Evolutionary conservation across 2,113 vertebrate species (phyloP), one percentile per base, ranked within the genome.

Genomic region (Hippopotamus amphibius): DNA sequence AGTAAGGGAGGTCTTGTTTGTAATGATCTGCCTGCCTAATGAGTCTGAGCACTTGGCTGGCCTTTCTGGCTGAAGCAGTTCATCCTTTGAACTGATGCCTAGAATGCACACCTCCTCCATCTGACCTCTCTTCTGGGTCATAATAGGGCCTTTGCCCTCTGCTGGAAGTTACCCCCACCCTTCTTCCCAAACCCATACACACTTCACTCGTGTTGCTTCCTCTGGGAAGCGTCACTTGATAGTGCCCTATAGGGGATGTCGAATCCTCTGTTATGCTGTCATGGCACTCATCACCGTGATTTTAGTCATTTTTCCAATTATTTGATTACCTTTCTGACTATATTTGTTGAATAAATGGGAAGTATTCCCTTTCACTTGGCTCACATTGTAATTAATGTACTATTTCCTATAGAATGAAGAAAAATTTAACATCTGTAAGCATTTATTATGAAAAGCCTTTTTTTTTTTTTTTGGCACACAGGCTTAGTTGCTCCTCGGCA

Each of bases 11-110:
- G 84, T 59, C 95, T 80, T 80, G 63, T 97, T 92, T 96, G 16
- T 76, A 71, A 46, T 61, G 26, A 90, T 57, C 22, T 15, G 41
- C 46, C 68, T 37, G 21, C 59, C 80, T 94, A 63, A 37, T 30
- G 68, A 28, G 11, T 93, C 72, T 81, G 22, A 83, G 68, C 57
- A 5, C 46, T 84, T 92, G 94, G 59, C 59, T 50, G 17, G 46
- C 87, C 63, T 72, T 66, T 55, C 86, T 92, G 68, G 57, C 86
- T n/a, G 33, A 71, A 92, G 66, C 68, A 87, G 57, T 41, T 41
- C n/a, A 26, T 76, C 76, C 94, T 96, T 93, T 97, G 95, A 90
- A 90, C 84, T 48, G 53, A 6, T 90, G 50, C 92, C 71, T 68
- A 33, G 89, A 93, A 74, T 79, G 30, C 41, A 2, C 16, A 24